Evolutionary conservation across 2,113 vertebrate genomes (phyloP).

Genomic region (Plecotus auritus): DNA sequence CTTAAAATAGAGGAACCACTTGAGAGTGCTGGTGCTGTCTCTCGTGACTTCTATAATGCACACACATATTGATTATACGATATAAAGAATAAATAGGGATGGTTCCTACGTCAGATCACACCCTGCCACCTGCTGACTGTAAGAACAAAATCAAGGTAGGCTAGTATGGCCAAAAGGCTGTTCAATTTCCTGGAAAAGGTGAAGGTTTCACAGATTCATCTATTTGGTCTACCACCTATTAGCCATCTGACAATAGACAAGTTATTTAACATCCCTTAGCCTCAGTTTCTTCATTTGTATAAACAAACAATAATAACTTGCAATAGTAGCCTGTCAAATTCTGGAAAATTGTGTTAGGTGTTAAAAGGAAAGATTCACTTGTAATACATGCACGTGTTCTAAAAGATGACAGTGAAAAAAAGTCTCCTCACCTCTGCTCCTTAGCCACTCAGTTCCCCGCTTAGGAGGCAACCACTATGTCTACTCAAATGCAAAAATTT

Average conservation of each 20-base stretch:
- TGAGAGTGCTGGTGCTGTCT: neutral
- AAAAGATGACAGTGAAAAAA: neutral
- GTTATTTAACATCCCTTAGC: neutral
- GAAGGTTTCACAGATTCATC: neutral
- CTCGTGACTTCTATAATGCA: neutral
- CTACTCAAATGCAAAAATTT: constrained; percentile 13
- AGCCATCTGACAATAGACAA: neutral
- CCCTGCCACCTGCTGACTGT: neutral
- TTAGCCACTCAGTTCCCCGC: neutral
- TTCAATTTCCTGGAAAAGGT: neutral
- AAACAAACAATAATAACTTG: neutral
- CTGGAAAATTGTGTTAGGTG: neutral
- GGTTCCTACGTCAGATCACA: neutral
- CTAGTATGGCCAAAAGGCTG: neutral
- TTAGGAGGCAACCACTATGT: neutral
- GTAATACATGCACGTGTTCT: neutral
- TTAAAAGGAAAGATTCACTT: neutral
- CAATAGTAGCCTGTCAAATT: neutral
- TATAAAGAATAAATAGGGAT: neutral
- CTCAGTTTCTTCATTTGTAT: neutral
- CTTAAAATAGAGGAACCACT: neutral
- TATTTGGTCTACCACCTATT: neutral
- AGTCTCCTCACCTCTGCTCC: neutral
- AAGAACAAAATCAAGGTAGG: neutral
- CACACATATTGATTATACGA: neutral